Conservation (phyloP, 2,113 vertebrate species). For the Riparia riparia region DNA sequence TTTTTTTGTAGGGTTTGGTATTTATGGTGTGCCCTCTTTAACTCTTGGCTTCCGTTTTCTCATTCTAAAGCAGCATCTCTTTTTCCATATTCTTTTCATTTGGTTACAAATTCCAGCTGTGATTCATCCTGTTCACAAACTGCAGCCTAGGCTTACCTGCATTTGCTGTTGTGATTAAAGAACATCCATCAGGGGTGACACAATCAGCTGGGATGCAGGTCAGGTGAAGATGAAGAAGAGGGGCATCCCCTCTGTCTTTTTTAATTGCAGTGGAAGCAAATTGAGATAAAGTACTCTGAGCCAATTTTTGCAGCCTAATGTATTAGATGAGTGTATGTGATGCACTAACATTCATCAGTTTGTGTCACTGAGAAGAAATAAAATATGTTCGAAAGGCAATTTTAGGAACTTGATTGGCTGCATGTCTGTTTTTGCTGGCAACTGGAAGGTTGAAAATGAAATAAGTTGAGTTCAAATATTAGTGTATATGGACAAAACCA, state of each 20-base stretch:
- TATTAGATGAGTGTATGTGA: not conserved
- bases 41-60: slow-evolving; percentile 6
- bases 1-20: not conserved
- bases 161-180: slow-evolving; percentile 63
- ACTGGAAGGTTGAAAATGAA: not conserved
- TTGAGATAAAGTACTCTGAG: not conserved
- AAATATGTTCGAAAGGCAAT: not conserved
- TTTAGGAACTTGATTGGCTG: not conserved
- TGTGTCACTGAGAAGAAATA: not conserved
- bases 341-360: not conserved
- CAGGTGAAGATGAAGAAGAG: not conserved
- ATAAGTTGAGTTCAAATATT: not conserved
- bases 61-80: slow-evolving; percentile 37
- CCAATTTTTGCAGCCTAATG: not conserved
- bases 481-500: not conserved
- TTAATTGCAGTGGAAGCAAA: slow-evolving; percentile 36
- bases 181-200: slow-evolving; percentile 44
- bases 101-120: slow-evolving; percentile 50
- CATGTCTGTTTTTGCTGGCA: not conserved
- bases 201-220: slow-evolving; percentile 18
- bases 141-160: slow-evolving; percentile 16
- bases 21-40: not conserved
- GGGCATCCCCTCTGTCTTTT: not conserved
- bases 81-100: slow-evolving; percentile 39
- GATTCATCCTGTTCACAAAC: slow-evolving; percentile 50